These are phyloP conservation scores for Oedothorax gibbosus DNA, from an alignment of 1,140 invertebrate genomes.

Conservation along the genomic window DNA sequence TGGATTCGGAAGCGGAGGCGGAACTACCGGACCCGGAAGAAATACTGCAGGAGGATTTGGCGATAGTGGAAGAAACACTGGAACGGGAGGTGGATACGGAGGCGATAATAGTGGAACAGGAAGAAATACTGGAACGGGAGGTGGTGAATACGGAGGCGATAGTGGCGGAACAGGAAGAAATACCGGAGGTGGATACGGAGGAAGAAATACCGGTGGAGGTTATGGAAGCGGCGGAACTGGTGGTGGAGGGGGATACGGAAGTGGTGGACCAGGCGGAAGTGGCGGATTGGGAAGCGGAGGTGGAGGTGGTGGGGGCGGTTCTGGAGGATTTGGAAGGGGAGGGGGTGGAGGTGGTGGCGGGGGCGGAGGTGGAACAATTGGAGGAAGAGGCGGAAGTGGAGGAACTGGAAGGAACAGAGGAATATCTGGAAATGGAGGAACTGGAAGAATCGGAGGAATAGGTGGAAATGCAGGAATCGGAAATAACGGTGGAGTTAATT, in stretches of 20 bases:
- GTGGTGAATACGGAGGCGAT: no score
- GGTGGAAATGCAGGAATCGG: not conserved
- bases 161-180: no score
- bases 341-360: not conserved
- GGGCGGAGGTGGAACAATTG: not conserved
- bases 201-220: no score
- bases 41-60: not conserved
- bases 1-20: not conserved
- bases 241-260: not conserved
- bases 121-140: no score
- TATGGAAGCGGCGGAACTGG: constrained; percentile 9
- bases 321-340: constrained; percentile 27
- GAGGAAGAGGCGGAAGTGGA: no score
- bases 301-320: not conserved
- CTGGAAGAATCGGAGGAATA: no score
- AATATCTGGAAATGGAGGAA: no score
- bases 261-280: not conserved
- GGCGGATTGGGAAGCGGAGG: not conserved
- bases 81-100: no score
- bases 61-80: not conserved
- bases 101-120: no score
- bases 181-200: no score
- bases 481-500: no score
- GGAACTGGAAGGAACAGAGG: no score
- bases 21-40: not conserved